These are phyloP conservation scores for Peucedramus taeniatus DNA, from an alignment of 2,113 vertebrate species.

Conservation along the genomic window DNA sequence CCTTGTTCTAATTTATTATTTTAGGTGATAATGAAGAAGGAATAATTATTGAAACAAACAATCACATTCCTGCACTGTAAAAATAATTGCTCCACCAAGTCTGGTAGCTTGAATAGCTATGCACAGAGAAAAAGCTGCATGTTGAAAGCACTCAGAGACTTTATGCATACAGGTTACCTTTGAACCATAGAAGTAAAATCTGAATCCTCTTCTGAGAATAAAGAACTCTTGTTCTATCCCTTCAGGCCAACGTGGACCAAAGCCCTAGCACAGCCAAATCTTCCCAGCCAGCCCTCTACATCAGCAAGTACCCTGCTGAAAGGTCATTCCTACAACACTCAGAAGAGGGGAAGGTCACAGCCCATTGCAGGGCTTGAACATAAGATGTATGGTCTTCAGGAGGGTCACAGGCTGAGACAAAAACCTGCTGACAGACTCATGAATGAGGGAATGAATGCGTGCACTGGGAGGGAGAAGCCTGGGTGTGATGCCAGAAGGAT, in stretches of 20 bases:
- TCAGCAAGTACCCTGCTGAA: background rate
- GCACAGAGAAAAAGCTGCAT: background rate
- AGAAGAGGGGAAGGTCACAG: slow-evolving; percentile 20
- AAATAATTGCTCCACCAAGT: background rate
- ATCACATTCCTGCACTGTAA: background rate
- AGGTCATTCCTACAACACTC: slow-evolving; percentile 44
- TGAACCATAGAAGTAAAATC: background rate
- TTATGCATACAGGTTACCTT: background rate
- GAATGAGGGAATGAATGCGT: slow-evolving; percentile 30
- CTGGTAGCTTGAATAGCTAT: background rate
- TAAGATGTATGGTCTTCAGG: slow-evolving; percentile 57
- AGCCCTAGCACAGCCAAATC: background rate
- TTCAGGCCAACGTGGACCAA: background rate
- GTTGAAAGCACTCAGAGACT: background rate
- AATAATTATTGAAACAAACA: background rate
- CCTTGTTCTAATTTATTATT: background rate
- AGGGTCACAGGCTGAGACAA: slow-evolving; percentile 47
- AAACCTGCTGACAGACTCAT: slow-evolving; percentile 47
- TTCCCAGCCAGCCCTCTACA: background rate
- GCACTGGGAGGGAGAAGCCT: background rate
- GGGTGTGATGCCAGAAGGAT: background rate
- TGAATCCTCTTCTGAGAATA: slow-evolving; percentile 35
- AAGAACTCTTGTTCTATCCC: slow-evolving; percentile 15
- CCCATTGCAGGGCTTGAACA: slow-evolving; percentile 10
- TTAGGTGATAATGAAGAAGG: background rate